Conservation (phyloP, 2,113 vertebrate genomes). For the Brachypteracias leptosomus region DNA sequence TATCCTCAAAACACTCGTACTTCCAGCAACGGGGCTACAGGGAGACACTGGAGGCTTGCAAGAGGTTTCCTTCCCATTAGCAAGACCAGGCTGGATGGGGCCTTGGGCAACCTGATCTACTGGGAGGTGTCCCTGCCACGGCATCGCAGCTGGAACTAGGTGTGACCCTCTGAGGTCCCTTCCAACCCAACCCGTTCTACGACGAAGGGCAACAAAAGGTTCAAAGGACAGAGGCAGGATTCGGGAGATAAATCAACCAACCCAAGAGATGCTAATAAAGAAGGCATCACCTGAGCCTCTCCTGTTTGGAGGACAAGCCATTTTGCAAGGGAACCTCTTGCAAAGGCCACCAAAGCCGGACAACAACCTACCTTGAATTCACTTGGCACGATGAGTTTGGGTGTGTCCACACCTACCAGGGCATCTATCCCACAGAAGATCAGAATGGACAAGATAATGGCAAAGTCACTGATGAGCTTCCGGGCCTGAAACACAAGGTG, state of each 20-base stretch:
- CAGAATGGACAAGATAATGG: constrained; percentile 95
- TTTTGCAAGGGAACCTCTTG: background rate
- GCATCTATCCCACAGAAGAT: constrained; percentile 94
- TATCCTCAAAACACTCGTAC: background rate
- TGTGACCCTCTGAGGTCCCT: no score
- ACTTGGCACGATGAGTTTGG: constrained; percentile 95
- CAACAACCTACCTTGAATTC: constrained; percentile 90
- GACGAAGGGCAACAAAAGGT: background rate
- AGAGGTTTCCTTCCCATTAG: background rate
- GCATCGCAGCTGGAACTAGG: no score
- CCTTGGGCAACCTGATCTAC: no score
- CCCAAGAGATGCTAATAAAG: background rate
- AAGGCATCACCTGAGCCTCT: background rate
- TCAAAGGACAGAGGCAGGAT: background rate
- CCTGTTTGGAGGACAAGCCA: background rate
- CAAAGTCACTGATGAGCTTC: constrained; percentile 97
- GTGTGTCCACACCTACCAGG: constrained; percentile 93
- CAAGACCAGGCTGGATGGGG: no score
- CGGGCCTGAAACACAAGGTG: constrained; percentile 80
- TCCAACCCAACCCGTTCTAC: no score
- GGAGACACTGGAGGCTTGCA: background rate
- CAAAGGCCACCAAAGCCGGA: background rate
- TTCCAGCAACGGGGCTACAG: background rate
- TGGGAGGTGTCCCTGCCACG: no score
- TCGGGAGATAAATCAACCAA: background rate